Evolutionary conservation across 2,113 vertebrate species (phyloP).

Genomic region (Anoura caudifer): DNA sequence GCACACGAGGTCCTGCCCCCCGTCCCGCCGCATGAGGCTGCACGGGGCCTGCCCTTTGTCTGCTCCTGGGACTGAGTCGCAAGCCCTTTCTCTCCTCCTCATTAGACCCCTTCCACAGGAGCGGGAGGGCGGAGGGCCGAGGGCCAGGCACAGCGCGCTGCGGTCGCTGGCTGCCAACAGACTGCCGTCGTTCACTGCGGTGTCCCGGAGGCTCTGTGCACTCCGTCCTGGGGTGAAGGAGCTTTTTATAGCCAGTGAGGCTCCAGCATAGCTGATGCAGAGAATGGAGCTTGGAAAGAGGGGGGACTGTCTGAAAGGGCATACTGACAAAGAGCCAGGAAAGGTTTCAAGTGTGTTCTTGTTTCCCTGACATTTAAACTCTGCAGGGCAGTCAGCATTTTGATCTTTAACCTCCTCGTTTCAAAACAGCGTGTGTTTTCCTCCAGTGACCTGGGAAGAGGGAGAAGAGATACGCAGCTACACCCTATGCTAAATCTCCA

Average conservation of each 20-base stretch:
- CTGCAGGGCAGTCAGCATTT: slow-evolving; percentile 69
- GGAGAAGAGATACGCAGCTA: neutral
- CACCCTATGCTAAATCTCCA: neutral
- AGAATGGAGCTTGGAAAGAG: slow-evolving; percentile 75
- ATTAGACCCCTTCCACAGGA: slow-evolving; percentile 59
- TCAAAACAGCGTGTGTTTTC: slow-evolving; percentile 56
- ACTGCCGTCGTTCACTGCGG: slow-evolving; percentile 49
- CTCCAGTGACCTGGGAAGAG: neutral
- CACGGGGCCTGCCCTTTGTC: slow-evolving; percentile 69
- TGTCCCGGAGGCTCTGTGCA: slow-evolving; percentile 66
- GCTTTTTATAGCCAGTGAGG: slow-evolving; percentile 69
- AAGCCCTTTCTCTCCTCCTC: slow-evolving; percentile 61
- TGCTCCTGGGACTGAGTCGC: slow-evolving; percentile 68
- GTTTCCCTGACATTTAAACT: slow-evolving; percentile 82
- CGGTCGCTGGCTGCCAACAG: slow-evolving; percentile 66
- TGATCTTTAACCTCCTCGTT: slow-evolving; percentile 76
- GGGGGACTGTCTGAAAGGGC: slow-evolving; percentile 77
- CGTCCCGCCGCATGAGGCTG: slow-evolving; percentile 49
- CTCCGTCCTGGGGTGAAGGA: slow-evolving; percentile 64
- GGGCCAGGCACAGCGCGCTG: slow-evolving; percentile 53
- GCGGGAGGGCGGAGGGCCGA: slow-evolving; percentile 47
- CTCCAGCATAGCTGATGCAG: slow-evolving; percentile 74
- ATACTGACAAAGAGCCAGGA: slow-evolving; percentile 75
- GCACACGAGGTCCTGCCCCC: slow-evolving; percentile 51
- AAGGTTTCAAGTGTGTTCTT: slow-evolving; percentile 65